phyloP scores from a whole-genome alignment of 2,888 invertebrate genomes.

The Hemicrepidius hirtus region DNA sequence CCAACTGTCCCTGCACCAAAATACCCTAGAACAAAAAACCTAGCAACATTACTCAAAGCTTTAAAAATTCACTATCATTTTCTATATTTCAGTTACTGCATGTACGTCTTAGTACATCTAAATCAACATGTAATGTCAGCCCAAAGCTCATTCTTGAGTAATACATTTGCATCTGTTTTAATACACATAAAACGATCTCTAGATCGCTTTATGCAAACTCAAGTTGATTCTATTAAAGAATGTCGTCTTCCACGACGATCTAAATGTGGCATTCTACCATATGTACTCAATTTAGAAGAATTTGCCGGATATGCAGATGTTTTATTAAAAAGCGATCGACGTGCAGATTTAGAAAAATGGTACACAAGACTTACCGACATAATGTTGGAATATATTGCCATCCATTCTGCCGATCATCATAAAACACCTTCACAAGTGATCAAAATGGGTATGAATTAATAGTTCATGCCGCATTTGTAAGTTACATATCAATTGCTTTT shows the following conservation, averaged over 20 bases:
- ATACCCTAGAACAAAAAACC: too few species aligned
- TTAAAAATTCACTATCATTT: not conserved
- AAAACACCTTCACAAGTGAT: slow-evolving; percentile 95
- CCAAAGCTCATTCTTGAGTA: slow-evolving; percentile 90
- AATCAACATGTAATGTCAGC: slow-evolving; percentile 95
- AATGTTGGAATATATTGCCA: slow-evolving; percentile 88
- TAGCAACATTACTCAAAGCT: not conserved
- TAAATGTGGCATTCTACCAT: slow-evolving; percentile 92
- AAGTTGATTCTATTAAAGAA: slow-evolving; percentile 87
- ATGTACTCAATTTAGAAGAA: slow-evolving; percentile 92
- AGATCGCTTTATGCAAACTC: slow-evolving; percentile 92
- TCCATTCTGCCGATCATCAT: slow-evolving; percentile 87
- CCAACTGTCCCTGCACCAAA: too few species aligned
- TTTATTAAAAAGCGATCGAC: slow-evolving; percentile 91
- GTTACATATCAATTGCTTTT: slow-evolving; percentile 60
- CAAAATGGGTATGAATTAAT: slow-evolving; percentile 81
- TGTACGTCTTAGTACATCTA: slow-evolving; percentile 93
- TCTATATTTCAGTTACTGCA: slow-evolving; percentile 83
- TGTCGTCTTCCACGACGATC: slow-evolving; percentile 82
- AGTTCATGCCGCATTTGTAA: slow-evolving; percentile 19
- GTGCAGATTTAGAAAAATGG: slow-evolving; percentile 95
- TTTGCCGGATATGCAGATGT: slow-evolving; percentile 91
- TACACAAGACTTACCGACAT: slow-evolving; percentile 86
- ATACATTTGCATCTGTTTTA: slow-evolving; percentile 89
- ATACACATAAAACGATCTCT: slow-evolving; percentile 93